Evolutionary conservation across 2,888 invertebrate species (phyloP).

Genomic region (Leucophora obtusa): DNA sequence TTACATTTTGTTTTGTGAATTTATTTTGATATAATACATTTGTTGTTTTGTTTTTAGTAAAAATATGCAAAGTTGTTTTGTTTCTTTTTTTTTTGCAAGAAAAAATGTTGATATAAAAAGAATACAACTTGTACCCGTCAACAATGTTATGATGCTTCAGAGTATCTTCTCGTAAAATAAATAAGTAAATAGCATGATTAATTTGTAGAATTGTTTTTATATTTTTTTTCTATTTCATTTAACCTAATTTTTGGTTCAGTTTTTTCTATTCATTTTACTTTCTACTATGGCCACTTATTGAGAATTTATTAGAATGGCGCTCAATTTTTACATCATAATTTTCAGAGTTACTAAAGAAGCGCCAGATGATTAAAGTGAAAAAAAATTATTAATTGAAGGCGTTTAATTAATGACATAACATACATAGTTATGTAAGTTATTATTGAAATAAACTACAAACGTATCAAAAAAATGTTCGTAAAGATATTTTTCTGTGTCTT

Average conservation of each 20-base stretch:
- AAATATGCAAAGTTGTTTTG: slow-evolving; percentile 22
- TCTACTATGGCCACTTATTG: neutral
- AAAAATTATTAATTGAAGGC: slow-evolving; percentile 23
- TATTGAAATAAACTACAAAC: neutral
- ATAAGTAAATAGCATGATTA: slow-evolving; percentile 39
- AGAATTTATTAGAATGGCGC: neutral
- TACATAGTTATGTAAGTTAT: neutral
- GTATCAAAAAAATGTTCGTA: neutral
- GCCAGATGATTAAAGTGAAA: neutral
- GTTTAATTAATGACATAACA: slow-evolving; percentile 44
- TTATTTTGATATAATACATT: neutral
- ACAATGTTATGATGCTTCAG: slow-evolving; percentile 19
- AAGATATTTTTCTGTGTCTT: neutral
- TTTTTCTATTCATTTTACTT: slow-evolving; percentile 16
- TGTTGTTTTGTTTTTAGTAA: slow-evolving; percentile 5
- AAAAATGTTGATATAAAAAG: neutral
- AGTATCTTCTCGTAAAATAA: slow-evolving; percentile 27
- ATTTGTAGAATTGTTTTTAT: slow-evolving; percentile 22
- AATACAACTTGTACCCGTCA: neutral
- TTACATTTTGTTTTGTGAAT: neutral
- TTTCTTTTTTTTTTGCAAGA: slow-evolving; percentile 13
- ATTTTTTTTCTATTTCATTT: slow-evolving; percentile 17
- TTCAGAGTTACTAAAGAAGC: neutral
- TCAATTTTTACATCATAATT: neutral
- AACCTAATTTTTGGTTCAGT: slow-evolving; percentile 37